A percentile compares a stretch with the other conserved stretches of the same genome.
Conservation (phyloP, 2,888 invertebrate species). For the Pemphredon lugubris region DNA sequence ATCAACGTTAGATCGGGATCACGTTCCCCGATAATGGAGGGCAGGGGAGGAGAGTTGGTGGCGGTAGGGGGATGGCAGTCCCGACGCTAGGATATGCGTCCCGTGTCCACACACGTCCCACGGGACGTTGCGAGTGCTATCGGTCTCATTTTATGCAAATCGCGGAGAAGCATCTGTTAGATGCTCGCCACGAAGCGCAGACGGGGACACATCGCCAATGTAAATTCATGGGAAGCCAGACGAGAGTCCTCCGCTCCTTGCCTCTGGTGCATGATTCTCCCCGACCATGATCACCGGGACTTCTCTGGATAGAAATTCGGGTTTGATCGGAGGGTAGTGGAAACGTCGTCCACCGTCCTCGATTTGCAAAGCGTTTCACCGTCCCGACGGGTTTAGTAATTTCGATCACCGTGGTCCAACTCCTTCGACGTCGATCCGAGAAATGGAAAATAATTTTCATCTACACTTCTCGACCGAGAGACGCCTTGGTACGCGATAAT, state of each 20-base stretch:
- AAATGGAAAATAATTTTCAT: too few relatives aligned
- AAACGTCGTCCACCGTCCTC: too few relatives aligned
- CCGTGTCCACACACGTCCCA: conserved; percentile 2
- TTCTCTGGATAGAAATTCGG: too few relatives aligned
- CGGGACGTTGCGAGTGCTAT: conserved; percentile 22
- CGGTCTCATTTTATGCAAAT: conserved; percentile 77
- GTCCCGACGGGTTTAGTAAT: too few relatives aligned
- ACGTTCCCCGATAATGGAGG: conserved; percentile 53
- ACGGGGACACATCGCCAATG: conserved; percentile 52
- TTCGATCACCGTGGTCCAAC: too few relatives aligned
- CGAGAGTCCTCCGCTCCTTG: neutral
- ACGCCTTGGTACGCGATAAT: too few relatives aligned
- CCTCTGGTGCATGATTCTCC: conserved; percentile 6
- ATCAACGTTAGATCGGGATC: conserved; percentile 41
- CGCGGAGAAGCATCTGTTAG: conserved; percentile 72
- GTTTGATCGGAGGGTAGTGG: too few relatives aligned
- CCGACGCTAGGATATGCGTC: neutral
- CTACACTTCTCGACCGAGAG: too few relatives aligned
- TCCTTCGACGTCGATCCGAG: too few relatives aligned
- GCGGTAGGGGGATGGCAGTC: conserved; percentile 1
- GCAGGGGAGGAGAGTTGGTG: conserved; percentile 21
- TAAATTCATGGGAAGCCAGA: conserved; percentile 60
- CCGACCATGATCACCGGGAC: neutral
- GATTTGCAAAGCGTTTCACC: too few relatives aligned
- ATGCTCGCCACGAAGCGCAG: conserved; percentile 60